phyloP scores from a whole-genome alignment of 2,113 vertebrate genomes.

The Oreocharis arfaki region DNA sequence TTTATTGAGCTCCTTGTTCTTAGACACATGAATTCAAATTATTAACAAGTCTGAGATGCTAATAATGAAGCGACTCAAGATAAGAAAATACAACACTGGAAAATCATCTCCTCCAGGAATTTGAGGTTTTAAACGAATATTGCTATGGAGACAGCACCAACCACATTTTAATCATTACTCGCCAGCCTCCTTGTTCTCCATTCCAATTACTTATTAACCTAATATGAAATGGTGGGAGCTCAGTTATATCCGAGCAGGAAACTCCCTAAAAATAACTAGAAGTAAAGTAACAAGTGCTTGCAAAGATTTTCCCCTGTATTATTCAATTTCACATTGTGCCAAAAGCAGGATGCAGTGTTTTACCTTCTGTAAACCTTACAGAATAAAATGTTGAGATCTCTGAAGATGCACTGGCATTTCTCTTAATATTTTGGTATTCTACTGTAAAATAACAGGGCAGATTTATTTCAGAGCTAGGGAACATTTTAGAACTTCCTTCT shows the following conservation, averaged over 20 bases:
- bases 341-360: neutral
- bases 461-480: neutral
- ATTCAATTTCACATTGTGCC: neutral
- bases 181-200: neutral
- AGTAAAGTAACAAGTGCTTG: neutral
- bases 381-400: neutral
- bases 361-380: neutral
- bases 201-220: neutral
- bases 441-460: neutral
- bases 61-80: neutral
- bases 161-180: neutral
- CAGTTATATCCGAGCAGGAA: neutral
- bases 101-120: neutral
- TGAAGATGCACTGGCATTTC: neutral
- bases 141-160: neutral
- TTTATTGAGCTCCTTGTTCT: neutral
- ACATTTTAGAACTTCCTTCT: neutral
- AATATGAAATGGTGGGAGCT: neutral
- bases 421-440: neutral
- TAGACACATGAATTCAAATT: neutral
- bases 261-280: neutral
- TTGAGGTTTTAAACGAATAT: slow-evolving; percentile 31
- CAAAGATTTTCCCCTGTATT: neutral
- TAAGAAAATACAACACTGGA: neutral
- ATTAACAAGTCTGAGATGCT: neutral